Base-by-base conservation (phyloP, 2,888 invertebrate genomes). In the Lithophane socia region DNA sequence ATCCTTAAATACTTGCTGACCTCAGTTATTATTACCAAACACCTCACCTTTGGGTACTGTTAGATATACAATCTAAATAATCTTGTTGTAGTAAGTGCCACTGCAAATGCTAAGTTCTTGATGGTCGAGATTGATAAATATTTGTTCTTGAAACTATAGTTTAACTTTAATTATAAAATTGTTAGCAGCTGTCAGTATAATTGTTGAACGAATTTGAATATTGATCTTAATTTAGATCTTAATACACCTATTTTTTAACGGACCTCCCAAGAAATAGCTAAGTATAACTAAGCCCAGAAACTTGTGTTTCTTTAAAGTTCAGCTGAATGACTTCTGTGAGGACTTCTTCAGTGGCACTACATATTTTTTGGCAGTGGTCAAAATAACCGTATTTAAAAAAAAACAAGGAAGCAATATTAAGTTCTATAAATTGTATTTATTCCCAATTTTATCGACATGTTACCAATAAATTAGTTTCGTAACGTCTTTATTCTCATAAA, bases 401-500 rank as follows among this genome's bases (percentile, higher is more conserved):
- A 1, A 5, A n/a, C n/a, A 44, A 29, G 64, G 9, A 52, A 58
- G 18, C 29, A 18, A 56, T 56, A 49, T 29, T 21, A 49, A 56
- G 5, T 76, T 60, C 37, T 58, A 60, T 47, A 75, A 72, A 52
- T 58, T 44, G 47, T n/a, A 67, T 79, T 73, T 77, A 80, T 69
- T 79, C 7, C 8, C 56, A 70, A 56, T 72, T 77, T 65, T 58
- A 83, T 73, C 29, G 66, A 29, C 42, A 69, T 63, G 64, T 70
- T 77, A 74, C 49, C 61, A 37, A 82, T 80, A 82, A 83, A 82
- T 85, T 75, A 21, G 29, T 84, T 85, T 83, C 79, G 76, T 85
- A 91, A 91, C 85, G 88, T 90, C 91, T 90, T 87, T 90, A 90
- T 92, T 87, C 90, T 84, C 84, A 87, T 87, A 86, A 87, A 86